Evolutionary conservation across 2,888 invertebrate species (phyloP).

Genomic region (Bombylius discolor): DNA sequence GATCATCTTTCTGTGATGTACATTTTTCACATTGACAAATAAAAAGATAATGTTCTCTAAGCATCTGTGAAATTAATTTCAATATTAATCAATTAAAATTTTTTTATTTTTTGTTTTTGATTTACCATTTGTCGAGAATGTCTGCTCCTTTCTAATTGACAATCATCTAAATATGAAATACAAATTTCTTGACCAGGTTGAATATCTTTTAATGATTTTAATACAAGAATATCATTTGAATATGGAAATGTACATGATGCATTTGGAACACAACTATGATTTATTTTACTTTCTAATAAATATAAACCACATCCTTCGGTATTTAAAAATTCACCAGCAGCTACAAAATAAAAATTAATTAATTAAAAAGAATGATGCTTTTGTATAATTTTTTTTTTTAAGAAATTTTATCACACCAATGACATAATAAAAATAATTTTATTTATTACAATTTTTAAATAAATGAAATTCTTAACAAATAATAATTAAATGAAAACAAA

Average conservation of each 20-base stretch:
- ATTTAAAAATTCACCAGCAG: slow-evolving; percentile 59
- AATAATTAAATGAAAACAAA: neutral
- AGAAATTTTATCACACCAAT: too few species aligned
- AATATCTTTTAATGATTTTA: slow-evolving; percentile 61
- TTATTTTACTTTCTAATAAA: slow-evolving; percentile 72
- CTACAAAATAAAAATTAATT: slow-evolving; percentile 15
- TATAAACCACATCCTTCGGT: slow-evolving; percentile 88
- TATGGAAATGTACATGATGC: slow-evolving; percentile 73
- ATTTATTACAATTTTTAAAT: too few species aligned
- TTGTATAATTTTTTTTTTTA: too few species aligned
- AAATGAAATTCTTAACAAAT: too few species aligned
- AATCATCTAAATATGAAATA: slow-evolving; percentile 83
- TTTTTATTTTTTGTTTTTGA: slow-evolving; percentile 28
- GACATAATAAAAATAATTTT: too few species aligned
- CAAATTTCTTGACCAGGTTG: slow-evolving; percentile 73
- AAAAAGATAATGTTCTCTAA: slow-evolving; percentile 70
- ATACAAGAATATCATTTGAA: slow-evolving; percentile 61
- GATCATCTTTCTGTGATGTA: slow-evolving; percentile 53
- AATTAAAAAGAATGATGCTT: too few species aligned
- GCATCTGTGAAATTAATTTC: slow-evolving; percentile 25
- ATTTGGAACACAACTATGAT: slow-evolving; percentile 87
- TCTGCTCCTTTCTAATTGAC: slow-evolving; percentile 62
- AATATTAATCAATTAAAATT: slow-evolving; percentile 3
- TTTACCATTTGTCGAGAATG: slow-evolving; percentile 71
- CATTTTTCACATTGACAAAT: slow-evolving; percentile 73